These are phyloP conservation scores for Aphodius granarius DNA, from an alignment of 2,888 invertebrate species.

Conservation along the genomic window DNA sequence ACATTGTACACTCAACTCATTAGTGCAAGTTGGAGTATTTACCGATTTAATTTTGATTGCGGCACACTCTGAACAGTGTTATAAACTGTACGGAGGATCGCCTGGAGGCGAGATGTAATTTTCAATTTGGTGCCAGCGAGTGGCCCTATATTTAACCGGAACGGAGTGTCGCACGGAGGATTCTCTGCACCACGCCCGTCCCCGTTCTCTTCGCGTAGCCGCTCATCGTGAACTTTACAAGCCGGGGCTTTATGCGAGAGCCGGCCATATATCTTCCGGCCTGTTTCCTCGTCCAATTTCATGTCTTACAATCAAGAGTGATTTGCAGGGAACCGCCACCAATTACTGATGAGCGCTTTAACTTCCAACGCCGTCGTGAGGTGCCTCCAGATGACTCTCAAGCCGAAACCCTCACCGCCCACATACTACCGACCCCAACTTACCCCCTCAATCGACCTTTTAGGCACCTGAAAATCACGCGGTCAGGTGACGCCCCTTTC, in stretches of 20 bases:
- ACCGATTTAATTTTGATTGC: not conserved
- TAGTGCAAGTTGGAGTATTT: not conserved
- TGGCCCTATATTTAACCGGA: constrained; percentile 5
- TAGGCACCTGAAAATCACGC: not conserved
- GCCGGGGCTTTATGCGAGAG: constrained; percentile 45
- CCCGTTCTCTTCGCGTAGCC: not conserved
- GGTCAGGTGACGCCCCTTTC: not conserved
- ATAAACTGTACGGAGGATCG: not conserved
- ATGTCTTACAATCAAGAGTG: constrained; percentile 48
- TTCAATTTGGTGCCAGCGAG: constrained; percentile 7
- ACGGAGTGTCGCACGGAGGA: not conserved
- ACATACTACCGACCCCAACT: not conserved
- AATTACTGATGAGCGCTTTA: constrained; percentile 45
- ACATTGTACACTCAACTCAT: not conserved
- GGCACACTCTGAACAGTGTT: not conserved
- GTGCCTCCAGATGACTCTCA: not conserved
- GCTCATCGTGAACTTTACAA: constrained; percentile 42
- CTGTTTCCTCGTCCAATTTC: constrained; percentile 46
- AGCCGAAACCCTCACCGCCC: not conserved
- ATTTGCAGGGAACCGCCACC: constrained; percentile 47
- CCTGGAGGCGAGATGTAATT: not conserved
- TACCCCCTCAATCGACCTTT: not conserved
- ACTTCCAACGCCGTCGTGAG: constrained; percentile 18
- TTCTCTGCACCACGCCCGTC: not conserved
- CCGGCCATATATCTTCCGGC: constrained; percentile 46